Evolutionary conservation across 2,888 invertebrate genomes (phyloP).

Genomic region (Octodonta nipae): DNA sequence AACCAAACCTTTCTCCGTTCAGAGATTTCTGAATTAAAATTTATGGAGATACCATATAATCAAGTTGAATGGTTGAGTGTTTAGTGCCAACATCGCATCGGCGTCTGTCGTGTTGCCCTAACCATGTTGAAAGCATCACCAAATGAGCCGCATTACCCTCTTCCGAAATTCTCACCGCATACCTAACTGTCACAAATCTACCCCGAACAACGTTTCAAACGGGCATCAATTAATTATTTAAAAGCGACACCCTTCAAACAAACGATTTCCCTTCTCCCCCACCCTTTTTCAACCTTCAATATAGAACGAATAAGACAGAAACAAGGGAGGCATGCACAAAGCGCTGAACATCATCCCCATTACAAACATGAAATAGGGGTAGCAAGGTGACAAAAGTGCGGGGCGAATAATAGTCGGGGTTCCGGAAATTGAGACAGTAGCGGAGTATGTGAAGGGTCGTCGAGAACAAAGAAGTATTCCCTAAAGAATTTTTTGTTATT

Average conservation of each 20-base stretch:
- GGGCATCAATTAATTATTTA: slow-evolving; percentile 13
- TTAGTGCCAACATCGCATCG: too few relatives aligned
- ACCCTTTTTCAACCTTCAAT: not conserved
- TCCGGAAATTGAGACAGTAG: not conserved
- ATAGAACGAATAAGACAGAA: not conserved
- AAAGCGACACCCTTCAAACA: slow-evolving; percentile 5
- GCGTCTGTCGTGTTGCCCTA: too few relatives aligned
- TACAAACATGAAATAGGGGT: slow-evolving; percentile 11
- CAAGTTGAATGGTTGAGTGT: too few relatives aligned
- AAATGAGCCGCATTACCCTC: slow-evolving; percentile 1
- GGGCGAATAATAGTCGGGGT: slow-evolving; percentile 1
- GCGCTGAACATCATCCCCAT: slow-evolving; percentile 10
- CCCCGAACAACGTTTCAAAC: slow-evolving; percentile 5
- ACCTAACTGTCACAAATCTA: not conserved
- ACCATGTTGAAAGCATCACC: too few relatives aligned
- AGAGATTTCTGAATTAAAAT: too few relatives aligned
- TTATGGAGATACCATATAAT: too few relatives aligned
- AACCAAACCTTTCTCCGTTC: too few relatives aligned
- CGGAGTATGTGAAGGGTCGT: not conserved
- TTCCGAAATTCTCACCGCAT: slow-evolving; percentile 1
- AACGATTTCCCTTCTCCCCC: not conserved
- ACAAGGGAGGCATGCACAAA: slow-evolving; percentile 3
- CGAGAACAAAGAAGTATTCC: too few relatives aligned
- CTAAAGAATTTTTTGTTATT: too few relatives aligned
- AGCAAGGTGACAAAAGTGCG: slow-evolving; percentile 14